Conservation (phyloP, 2,888 invertebrate genomes). For the Tiliacea citrago region DNA sequence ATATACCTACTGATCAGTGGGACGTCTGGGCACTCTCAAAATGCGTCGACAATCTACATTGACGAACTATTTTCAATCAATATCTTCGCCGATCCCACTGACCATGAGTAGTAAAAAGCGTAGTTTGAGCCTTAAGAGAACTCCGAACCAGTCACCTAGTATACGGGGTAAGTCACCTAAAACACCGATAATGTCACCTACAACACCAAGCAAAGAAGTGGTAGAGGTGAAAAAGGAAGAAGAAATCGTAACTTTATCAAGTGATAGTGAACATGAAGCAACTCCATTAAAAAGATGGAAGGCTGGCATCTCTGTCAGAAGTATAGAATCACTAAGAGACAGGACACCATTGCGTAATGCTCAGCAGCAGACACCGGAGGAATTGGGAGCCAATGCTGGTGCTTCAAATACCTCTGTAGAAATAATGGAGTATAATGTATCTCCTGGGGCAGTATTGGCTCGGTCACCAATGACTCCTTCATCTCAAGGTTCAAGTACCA, state of each 20-base stretch:
- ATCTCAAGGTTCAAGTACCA: conserved; percentile 64
- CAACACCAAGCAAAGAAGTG: conserved; percentile 13
- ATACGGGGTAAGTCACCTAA: conserved; percentile 21
- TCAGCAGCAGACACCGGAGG: conserved; percentile 1
- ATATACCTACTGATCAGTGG: conserved; percentile 24
- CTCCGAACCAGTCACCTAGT: conserved; percentile 67
- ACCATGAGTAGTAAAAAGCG: conserved; percentile 67
- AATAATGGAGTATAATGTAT: conserved; percentile 53
- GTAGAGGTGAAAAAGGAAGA: conserved; percentile 38
- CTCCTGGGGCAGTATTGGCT: conserved; percentile 40
- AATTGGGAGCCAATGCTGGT: conserved; percentile 5
- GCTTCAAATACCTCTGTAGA: conserved; percentile 32
- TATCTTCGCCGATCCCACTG: conserved; percentile 28
- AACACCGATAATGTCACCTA: conserved; percentile 50
- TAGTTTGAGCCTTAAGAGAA: conserved; percentile 70
- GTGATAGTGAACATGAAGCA: conserved; percentile 74
- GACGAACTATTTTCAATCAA: conserved; percentile 67
- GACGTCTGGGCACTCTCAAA: conserved; percentile 2
- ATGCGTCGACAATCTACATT: conserved; percentile 53
- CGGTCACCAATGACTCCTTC: conserved; percentile 55
- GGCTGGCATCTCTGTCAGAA: conserved; percentile 15
- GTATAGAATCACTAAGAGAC: conserved; percentile 31
- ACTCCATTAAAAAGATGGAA: conserved; percentile 43
- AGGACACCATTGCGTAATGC: background rate
- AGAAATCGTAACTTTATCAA: conserved; percentile 72